Evolutionary conservation across 2,888 invertebrate species (phyloP).

Genomic region (Tachina fera): DNA sequence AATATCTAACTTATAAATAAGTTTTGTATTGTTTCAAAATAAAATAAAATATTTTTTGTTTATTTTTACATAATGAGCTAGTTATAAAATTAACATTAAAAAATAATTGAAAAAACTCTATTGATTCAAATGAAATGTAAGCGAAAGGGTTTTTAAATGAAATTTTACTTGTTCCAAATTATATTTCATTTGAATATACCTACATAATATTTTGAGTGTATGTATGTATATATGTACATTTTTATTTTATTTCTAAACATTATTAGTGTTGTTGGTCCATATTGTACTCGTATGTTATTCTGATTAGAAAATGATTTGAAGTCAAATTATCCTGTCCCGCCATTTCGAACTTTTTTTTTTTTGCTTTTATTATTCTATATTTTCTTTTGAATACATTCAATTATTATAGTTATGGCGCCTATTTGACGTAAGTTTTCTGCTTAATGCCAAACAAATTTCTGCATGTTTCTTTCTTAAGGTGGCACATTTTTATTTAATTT

Average conservation of each 20-base stretch:
- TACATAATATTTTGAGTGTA: too few species aligned
- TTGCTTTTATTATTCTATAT: constrained; percentile 28
- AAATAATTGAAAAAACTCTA: too few species aligned
- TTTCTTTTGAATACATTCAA: constrained; percentile 63
- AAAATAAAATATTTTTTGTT: too few species aligned
- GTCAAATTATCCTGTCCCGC: constrained; percentile 55
- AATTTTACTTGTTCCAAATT: too few species aligned
- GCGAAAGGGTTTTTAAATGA: too few species aligned
- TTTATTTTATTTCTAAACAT: constrained; percentile 2
- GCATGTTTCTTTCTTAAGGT: constrained; percentile 34
- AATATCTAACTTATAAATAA: too few species aligned
- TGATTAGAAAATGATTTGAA: constrained; percentile 62
- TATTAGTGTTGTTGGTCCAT: constrained; percentile 6
- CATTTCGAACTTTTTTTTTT: constrained; percentile 42
- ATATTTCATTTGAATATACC: too few species aligned
- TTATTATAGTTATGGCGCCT: constrained; percentile 74
- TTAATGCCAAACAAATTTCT: constrained; percentile 26
- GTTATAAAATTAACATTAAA: too few species aligned
- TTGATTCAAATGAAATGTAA: too few species aligned
- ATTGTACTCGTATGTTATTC: constrained; percentile 48
- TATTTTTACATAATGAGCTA: too few species aligned
- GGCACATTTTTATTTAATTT: background rate
- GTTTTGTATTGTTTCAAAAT: too few species aligned
- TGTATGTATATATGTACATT: background rate
- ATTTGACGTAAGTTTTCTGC: constrained; percentile 73